Evolutionary conservation across 2,888 invertebrate species (phyloP).

Genomic region (Melanargia galathea): DNA sequence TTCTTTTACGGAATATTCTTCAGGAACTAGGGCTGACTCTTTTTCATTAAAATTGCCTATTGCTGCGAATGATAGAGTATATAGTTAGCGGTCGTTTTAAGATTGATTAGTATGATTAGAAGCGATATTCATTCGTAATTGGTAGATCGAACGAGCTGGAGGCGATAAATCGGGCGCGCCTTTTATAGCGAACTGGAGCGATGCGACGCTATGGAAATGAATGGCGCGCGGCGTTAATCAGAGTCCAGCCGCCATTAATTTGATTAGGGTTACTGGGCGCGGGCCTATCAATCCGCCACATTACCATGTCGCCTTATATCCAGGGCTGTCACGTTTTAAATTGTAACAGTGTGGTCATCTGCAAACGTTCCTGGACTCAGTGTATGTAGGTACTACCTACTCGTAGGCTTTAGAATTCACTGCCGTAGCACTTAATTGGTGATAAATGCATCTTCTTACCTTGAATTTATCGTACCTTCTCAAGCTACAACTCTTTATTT

Average conservation of each 20-base stretch:
- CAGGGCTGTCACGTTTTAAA: constrained; percentile 49
- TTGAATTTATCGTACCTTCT: not conserved
- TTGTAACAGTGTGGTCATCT: not conserved
- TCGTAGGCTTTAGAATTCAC: too few relatives aligned
- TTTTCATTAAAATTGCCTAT: not conserved
- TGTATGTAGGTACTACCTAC: too few relatives aligned
- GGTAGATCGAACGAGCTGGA: constrained; percentile 40
- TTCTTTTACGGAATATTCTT: not conserved
- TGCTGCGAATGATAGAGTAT: not conserved
- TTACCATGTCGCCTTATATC: constrained; percentile 69
- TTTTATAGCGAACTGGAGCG: constrained; percentile 32
- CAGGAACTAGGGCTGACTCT: not conserved
- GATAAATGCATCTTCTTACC: too few relatives aligned
- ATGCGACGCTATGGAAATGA: constrained; percentile 66
- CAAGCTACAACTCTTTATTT: not conserved
- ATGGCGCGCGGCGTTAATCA: constrained; percentile 75
- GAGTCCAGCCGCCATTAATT: constrained; percentile 79
- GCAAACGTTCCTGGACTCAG: too few relatives aligned
- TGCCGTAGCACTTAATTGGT: too few relatives aligned
- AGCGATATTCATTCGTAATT: constrained; percentile 28
- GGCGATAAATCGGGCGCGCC: constrained; percentile 74
- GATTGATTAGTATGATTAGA: constrained; percentile 25
- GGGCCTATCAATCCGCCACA: constrained; percentile 78
- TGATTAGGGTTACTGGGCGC: constrained; percentile 82
- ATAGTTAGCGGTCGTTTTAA: constrained; percentile 1